phyloP scores from a whole-genome alignment of 2,888 invertebrate species.

The Zygaena filipendulae region DNA sequence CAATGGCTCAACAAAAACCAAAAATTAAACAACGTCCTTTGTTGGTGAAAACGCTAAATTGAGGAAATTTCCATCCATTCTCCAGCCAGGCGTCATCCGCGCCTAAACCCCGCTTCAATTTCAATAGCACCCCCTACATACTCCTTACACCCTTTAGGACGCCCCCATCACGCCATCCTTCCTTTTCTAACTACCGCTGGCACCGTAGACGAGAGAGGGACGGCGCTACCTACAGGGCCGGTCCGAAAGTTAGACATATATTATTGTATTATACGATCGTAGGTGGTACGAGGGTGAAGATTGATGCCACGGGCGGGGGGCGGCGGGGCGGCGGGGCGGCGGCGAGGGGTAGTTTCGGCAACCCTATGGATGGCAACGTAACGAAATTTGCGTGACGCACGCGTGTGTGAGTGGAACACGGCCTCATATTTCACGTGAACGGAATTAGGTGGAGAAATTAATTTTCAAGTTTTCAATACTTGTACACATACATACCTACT shows the following conservation, averaged over 20 bases:
- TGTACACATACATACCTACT: too few species aligned
- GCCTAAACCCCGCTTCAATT: constrained; percentile 69
- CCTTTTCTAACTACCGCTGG: constrained; percentile 26
- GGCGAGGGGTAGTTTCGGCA: constrained; percentile 64
- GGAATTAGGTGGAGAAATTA: constrained; percentile 62
- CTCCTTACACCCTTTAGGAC: constrained; percentile 68
- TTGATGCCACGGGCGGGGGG: constrained; percentile 47
- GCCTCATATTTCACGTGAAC: constrained; percentile 57
- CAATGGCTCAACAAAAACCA: constrained; percentile 54
- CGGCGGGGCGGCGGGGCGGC: too few species aligned
- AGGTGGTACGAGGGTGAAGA: constrained; percentile 64
- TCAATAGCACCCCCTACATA: constrained; percentile 65
- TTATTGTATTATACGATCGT: constrained; percentile 67
- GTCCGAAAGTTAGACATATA: constrained; percentile 69
- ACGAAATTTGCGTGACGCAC: constrained; percentile 58
- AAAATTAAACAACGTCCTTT: constrained; percentile 67
- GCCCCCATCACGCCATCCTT: constrained; percentile 41
- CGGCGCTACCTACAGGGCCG: constrained; percentile 56
- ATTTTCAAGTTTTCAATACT: constrained; percentile 64
- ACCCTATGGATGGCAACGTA: constrained; percentile 57
- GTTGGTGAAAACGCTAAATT: constrained; percentile 68
- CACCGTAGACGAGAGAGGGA: constrained; percentile 26
- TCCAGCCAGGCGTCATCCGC: constrained; percentile 67
- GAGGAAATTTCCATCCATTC: constrained; percentile 70
- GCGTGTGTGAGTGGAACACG: constrained; percentile 41